Evolutionary conservation across 2,797 vertebrate species (phyloP), one percentile per base, ranked within the genome.

Genomic region (Scarus forsteni): DNA sequence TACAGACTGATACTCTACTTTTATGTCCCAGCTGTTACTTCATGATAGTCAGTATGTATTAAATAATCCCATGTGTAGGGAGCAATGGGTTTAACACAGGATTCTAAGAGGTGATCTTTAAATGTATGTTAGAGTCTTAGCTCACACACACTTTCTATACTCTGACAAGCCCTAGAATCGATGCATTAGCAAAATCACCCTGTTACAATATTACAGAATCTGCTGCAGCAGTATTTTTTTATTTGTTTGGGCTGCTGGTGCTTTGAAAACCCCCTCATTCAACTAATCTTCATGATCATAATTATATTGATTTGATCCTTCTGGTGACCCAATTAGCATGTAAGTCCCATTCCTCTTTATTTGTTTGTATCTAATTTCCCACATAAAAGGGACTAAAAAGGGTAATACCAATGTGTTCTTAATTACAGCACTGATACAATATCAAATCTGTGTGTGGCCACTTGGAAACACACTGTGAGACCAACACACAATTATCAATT

Each of bases 1-100:
- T 63, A 11, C 48, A 77, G 62, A 70, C 63, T 56, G 59, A 86
- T 64, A 67, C 69, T 63, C 66, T 54, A 42, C 50, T 64, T 36
- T 56, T 78, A 80, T 40, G 59, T 78, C 70, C 63, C 74, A 56
- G 42, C 19, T 70, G 60, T 15, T 52, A 43, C 16, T 18, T 63
- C 46, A 50, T 14, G 58, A 60, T 39, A 73, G 51, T 55, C 39
- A 60, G 62, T 27, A 27, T 27, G 27, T 27, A 62, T 42, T 48
- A 2, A 62, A 51, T 60, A 12, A 70, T 19, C 50, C 48, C 59
- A 8, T 36, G 34, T 16, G 36, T 15, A 56, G 44, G 49, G 27
- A 39, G 0, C 12, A 1, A 7, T 70, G 16, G 51, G 60, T 49
- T 59, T 6, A 16, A 15, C 18, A 19, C n/a, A 35, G 36, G 5